A percentile compares a stretch with the other conserved stretches of the same genome.
phyloP scores from a whole-genome alignment of 92 coral and sea anemone genomes.

The Anthopleura xanthogrammica region DNA sequence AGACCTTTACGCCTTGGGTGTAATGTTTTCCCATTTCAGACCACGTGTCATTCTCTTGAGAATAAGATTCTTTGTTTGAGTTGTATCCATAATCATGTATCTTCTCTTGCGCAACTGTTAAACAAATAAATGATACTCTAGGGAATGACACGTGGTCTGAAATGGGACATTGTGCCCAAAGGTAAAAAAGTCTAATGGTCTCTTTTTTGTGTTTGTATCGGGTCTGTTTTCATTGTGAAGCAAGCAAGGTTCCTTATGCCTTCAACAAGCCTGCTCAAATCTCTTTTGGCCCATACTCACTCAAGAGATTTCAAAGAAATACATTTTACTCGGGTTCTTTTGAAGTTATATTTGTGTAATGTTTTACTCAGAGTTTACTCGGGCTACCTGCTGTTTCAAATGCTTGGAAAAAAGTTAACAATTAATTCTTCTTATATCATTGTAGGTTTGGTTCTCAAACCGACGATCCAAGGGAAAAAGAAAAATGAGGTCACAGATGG shows the following conservation, averaged over 20 bases:
- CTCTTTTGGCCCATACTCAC: background rate
- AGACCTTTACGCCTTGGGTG: background rate
- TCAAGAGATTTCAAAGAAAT: too few relatives aligned
- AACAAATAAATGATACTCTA: too few relatives aligned
- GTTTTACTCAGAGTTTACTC: background rate
- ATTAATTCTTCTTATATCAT: background rate
- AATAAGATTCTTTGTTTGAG: too few relatives aligned
- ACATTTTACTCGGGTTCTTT: background rate
- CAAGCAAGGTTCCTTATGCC: background rate
- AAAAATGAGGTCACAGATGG: slow-evolving; percentile 25
- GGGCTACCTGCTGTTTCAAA: background rate
- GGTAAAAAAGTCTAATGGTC: background rate
- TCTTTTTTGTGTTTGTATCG: background rate
- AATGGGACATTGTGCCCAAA: too few relatives aligned
- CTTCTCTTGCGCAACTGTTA: too few relatives aligned
- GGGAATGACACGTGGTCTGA: too few relatives aligned
- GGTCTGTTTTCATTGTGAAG: too few relatives aligned
- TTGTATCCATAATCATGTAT: too few relatives aligned
- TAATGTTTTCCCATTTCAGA: background rate
- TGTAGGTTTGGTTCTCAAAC: slow-evolving; percentile 88
- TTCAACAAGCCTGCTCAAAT: background rate
- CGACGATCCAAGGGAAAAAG: slow-evolving; percentile 79
- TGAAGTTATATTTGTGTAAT: background rate
- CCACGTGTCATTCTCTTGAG: too few relatives aligned
- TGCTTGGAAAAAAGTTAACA: background rate